phyloP scores from a whole-genome alignment of 2,888 invertebrate genomes.

The Cheilosia variabilis region DNA sequence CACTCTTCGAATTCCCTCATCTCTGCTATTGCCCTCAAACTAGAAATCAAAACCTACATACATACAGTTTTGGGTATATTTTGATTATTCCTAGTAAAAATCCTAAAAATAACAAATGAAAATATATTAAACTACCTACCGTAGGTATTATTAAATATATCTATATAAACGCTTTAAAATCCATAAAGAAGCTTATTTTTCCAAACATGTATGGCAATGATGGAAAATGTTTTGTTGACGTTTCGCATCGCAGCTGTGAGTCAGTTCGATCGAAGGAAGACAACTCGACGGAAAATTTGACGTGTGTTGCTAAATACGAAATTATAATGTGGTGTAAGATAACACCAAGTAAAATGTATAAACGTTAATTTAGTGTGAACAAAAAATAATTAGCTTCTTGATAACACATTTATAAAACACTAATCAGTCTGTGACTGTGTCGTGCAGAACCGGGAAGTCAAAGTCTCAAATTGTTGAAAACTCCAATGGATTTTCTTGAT shows the following conservation, averaged over 20 bases:
- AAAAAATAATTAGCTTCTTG: neutral
- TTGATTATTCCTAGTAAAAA: too few relatives aligned
- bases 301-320: slow-evolving; percentile 13
- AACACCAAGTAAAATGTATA: neutral
- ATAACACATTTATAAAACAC: slow-evolving; percentile 17
- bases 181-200: too few relatives aligned
- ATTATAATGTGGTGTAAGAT: neutral
- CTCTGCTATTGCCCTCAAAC: too few relatives aligned
- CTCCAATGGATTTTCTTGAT: slow-evolving; percentile 50
- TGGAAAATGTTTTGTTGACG: slow-evolving; percentile 39
- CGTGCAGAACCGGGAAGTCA: slow-evolving; percentile 42
- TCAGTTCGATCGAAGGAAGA: slow-evolving; percentile 35
- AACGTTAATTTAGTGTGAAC: neutral
- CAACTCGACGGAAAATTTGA: slow-evolving; percentile 14
- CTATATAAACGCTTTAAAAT: too few relatives aligned
- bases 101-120: too few relatives aligned
- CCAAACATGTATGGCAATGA: neutral
- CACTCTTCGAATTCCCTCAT: too few relatives aligned
- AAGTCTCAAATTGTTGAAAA: slow-evolving; percentile 14
- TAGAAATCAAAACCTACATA: too few relatives aligned
- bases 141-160: too few relatives aligned
- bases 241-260: slow-evolving; percentile 47
- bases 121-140: too few relatives aligned
- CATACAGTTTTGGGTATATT: too few relatives aligned
- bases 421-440: slow-evolving; percentile 14